Conservation (phyloP, 2,888 invertebrate species). For the Pterostichus niger region DNA sequence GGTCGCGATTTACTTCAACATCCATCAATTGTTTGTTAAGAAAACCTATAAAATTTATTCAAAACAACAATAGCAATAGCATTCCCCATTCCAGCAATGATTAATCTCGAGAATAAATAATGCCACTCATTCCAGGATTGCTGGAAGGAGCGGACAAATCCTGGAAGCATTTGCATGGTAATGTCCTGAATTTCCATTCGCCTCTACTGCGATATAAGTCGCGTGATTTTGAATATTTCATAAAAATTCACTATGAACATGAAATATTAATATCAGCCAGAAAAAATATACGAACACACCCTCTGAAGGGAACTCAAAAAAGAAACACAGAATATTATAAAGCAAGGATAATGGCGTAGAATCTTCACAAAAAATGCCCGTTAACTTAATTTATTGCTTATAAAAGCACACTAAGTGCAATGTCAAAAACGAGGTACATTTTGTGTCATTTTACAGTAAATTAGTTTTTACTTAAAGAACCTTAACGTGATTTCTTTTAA, state of each 20-base stretch:
- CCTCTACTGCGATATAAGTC: constrained; percentile 55
- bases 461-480: constrained; percentile 59
- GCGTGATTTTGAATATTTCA: constrained; percentile 67
- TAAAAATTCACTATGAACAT: constrained; percentile 65
- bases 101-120: constrained; percentile 47
- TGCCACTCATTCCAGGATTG: constrained; percentile 20
- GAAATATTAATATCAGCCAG: constrained; percentile 62
- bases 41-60: constrained; percentile 25
- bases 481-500: constrained; percentile 47
- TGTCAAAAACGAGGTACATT: constrained; percentile 54
- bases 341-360: constrained; percentile 52
- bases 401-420: constrained; percentile 58
- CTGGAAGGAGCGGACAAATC: constrained; percentile 51
- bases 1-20: constrained; percentile 29
- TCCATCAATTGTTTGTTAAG: constrained; percentile 19
- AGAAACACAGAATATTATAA: constrained; percentile 53
- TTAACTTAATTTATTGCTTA: constrained; percentile 63
- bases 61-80: constrained; percentile 9
- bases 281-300: constrained; percentile 46
- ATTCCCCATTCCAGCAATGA: constrained; percentile 7
- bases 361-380: constrained; percentile 40
- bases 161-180: constrained; percentile 59
- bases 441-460: constrained; percentile 60
- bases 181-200: constrained; percentile 57
- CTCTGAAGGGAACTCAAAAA: constrained; percentile 3